Evolutionary conservation across 2,888 invertebrate genomes (phyloP).

Genomic region (Octodonta nipae): DNA sequence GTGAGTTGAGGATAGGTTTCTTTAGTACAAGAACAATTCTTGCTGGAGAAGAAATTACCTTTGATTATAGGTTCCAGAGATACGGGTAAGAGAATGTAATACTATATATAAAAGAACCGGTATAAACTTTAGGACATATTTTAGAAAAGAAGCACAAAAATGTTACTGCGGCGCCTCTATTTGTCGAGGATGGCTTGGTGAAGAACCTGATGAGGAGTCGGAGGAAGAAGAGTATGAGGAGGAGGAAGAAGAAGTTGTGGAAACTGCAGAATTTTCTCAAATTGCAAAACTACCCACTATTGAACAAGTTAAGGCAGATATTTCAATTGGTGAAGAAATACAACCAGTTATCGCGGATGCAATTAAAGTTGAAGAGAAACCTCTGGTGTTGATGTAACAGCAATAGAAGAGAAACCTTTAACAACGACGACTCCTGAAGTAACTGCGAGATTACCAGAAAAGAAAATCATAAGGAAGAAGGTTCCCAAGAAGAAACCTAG

Average conservation of each 20-base stretch:
- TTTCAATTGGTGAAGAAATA: too few species aligned
- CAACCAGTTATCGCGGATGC: too few species aligned
- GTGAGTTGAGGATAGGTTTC: conserved; percentile 89
- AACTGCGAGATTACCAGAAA: not conserved
- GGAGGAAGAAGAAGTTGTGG: conserved; percentile 20
- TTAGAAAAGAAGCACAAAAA: conserved; percentile 86
- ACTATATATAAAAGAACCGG: too few species aligned
- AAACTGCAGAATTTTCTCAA: conserved; percentile 4
- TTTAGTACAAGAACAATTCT: conserved; percentile 75
- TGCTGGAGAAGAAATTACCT: conserved; percentile 90
- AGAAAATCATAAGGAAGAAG: conserved; percentile 14
- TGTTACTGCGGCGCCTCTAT: conserved; percentile 83
- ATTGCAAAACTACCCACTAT: conserved; percentile 3
- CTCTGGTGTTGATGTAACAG: too few species aligned
- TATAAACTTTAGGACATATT: conserved; percentile 4
- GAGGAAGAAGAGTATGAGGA: conserved; percentile 36
- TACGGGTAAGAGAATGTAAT: too few species aligned
- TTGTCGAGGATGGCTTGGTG: conserved; percentile 93
- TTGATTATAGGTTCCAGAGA: conserved; percentile 95
- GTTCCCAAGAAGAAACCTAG: conserved; percentile 31
- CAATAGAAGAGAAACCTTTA: too few species aligned
- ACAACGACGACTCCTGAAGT: too few species aligned
- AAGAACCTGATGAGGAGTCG: conserved; percentile 57
- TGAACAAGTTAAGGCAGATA: too few species aligned
- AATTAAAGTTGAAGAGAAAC: too few species aligned